Evolutionary conservation across 2,113 vertebrate genomes (phyloP).

Genomic region (Notarius quadriscutis): DNA sequence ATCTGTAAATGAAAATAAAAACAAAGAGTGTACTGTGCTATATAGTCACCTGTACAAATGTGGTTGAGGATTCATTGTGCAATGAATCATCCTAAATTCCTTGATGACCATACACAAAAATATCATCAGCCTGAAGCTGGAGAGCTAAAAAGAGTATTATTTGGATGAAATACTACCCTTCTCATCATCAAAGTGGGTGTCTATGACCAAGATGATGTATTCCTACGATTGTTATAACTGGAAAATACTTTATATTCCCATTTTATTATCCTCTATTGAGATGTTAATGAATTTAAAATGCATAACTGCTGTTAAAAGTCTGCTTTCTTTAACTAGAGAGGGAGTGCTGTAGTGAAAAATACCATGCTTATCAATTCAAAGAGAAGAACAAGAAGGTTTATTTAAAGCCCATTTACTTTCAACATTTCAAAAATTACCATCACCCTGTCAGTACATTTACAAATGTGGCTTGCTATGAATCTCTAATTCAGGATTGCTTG

Average conservation of each 20-base stretch:
- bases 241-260: background rate
- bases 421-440: constrained; percentile 50
- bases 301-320: background rate
- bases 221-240: background rate
- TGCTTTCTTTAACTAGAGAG: background rate
- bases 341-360: background rate
- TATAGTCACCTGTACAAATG: background rate
- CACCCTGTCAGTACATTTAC: constrained; percentile 21
- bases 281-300: background rate
- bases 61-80: constrained; percentile 31
- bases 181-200: background rate
- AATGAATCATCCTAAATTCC: constrained; percentile 75
- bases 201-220: background rate
- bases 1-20: background rate
- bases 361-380: constrained; percentile 25
- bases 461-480: background rate
- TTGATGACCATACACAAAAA: constrained; percentile 71
- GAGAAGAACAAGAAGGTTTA: constrained; percentile 29
- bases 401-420: constrained; percentile 39
- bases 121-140: constrained; percentile 71
- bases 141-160: constrained; percentile 64
- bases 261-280: background rate
- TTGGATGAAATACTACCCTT: background rate
- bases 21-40: background rate
- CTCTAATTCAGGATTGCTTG: background rate